Base-by-base conservation (phyloP, 2,888 invertebrate species). In the Cybosia mesomella region DNA sequence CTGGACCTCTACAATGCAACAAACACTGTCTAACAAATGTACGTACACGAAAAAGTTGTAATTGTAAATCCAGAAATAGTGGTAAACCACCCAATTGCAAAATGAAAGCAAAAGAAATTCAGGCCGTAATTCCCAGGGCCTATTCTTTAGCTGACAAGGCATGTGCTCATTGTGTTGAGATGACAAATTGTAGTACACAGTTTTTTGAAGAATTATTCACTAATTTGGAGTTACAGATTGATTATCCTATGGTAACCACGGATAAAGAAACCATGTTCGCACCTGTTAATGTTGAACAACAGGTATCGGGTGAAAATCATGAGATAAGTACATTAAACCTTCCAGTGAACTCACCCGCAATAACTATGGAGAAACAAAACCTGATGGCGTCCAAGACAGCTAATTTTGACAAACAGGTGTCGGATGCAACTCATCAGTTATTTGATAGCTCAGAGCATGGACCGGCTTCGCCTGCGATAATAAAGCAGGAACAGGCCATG, bases 21-120 rank as follows among this genome's bases (percentile, higher is more conserved):
- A 87, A 73, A 64, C 76, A 89, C 53, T 89, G 89, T 70, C 68
- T 89, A n/a, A 91, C 91, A 2, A 71, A 81, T 64, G 80, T 91
- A 11, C 87, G 87, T 22, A 88, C 75, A 72, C 85, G 89, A 55
- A 81, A 86, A 18, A 76, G 5, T 36, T 67, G 71, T 28, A 73
- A 75, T n/a, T 75, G 74, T 62, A 68, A 54, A 60, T 89, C 89
- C 71, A 88, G 83, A 78, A 84, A 64, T 34, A 32, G 11, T 21
- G 15, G 71, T 13, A 83, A 75, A 70, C 76, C 68, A 28, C 64
- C 34, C 64, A 62, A 63, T 54, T 13, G 58, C 49, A 83, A 79
- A 77, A 58, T 43, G 5, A 83, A 67, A 15, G 67, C 76, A 4
- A 90, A 90, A 71, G 77, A 81, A 66, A 83, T 85, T 58, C 90